These are phyloP conservation scores for Dallia pectoralis DNA, from an alignment of 2,797 vertebrate genomes.

Conservation along the genomic window DNA sequence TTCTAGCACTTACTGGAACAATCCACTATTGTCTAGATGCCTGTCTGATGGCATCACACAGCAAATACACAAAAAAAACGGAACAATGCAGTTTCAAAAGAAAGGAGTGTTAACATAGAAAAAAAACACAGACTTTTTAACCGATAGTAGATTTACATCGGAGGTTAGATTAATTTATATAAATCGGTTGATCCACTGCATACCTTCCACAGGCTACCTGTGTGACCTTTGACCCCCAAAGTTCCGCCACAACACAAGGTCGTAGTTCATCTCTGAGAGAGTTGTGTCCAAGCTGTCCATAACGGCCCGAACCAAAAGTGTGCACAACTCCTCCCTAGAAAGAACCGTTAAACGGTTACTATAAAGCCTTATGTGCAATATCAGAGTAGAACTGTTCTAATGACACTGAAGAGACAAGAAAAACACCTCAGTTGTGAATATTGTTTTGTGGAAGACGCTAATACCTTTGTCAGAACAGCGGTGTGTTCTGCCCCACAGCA, in stretches of 20 bases:
- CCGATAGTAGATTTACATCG: not conserved
- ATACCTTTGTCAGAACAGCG: constrained; percentile 75
- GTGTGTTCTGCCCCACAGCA: constrained; percentile 77
- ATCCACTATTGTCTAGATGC: too few relatives aligned
- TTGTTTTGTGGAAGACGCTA: not conserved
- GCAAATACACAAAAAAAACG: too few relatives aligned
- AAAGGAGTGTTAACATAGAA: too few relatives aligned
- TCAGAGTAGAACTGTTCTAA: not conserved
- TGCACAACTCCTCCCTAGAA: constrained; percentile 75
- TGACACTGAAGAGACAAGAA: not conserved
- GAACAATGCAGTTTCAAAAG: too few relatives aligned
- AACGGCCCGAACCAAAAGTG: constrained; percentile 78
- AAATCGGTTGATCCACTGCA: not conserved
- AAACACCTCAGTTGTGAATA: not conserved
- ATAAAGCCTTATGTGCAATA: too few relatives aligned
- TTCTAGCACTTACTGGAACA: too few relatives aligned
- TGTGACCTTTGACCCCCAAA: constrained; percentile 70
- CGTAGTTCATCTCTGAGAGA: constrained; percentile 65
- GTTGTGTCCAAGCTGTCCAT: constrained; percentile 82
- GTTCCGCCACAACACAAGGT: constrained; percentile 71
- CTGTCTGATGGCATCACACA: too few relatives aligned
- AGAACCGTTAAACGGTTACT: not conserved
- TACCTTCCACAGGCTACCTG: constrained; percentile 79
- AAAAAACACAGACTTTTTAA: too few relatives aligned
- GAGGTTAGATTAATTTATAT: not conserved